Evolutionary conservation across 2,797 vertebrate species (phyloP).

Genomic region (Notoglanidium macrostoma): DNA sequence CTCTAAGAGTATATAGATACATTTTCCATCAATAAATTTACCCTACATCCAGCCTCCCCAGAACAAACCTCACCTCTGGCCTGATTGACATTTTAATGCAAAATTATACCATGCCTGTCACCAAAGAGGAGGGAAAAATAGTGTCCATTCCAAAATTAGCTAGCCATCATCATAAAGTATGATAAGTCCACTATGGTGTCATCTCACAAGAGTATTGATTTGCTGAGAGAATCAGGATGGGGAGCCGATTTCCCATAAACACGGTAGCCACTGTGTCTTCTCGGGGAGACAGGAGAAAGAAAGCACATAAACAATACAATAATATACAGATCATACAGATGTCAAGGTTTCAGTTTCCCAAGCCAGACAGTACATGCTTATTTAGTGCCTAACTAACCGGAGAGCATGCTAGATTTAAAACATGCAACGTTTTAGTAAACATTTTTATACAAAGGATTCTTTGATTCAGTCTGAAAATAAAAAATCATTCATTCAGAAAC

Average conservation of each 20-base stretch:
- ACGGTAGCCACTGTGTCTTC: constrained; percentile 76
- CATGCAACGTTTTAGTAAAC: background rate
- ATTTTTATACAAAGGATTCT: background rate
- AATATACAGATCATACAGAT: constrained; percentile 67
- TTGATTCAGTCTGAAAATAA: background rate
- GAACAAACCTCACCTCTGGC: constrained; percentile 68
- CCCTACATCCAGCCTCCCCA: constrained; percentile 71
- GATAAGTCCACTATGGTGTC: constrained; percentile 87
- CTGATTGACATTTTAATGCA: constrained; percentile 90
- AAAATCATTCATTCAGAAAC: background rate
- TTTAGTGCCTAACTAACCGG: constrained; percentile 61
- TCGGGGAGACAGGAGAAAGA: constrained; percentile 77
- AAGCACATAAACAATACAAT: constrained; percentile 62
- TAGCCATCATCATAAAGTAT: constrained; percentile 89
- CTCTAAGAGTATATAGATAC: constrained; percentile 88
- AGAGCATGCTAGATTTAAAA: constrained; percentile 16
- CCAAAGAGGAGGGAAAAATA: constrained; percentile 69
- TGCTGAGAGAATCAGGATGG: constrained; percentile 81
- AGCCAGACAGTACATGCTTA: constrained; percentile 62
- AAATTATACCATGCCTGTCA: constrained; percentile 89
- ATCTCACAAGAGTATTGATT: constrained; percentile 92
- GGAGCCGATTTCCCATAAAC: constrained; percentile 89
- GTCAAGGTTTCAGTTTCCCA: constrained; percentile 57
- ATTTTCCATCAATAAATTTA: constrained; percentile 92
- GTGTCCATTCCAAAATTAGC: constrained; percentile 90